Conservation (phyloP, 2,113 vertebrate species). For the Hemichromis elongatus region DNA sequence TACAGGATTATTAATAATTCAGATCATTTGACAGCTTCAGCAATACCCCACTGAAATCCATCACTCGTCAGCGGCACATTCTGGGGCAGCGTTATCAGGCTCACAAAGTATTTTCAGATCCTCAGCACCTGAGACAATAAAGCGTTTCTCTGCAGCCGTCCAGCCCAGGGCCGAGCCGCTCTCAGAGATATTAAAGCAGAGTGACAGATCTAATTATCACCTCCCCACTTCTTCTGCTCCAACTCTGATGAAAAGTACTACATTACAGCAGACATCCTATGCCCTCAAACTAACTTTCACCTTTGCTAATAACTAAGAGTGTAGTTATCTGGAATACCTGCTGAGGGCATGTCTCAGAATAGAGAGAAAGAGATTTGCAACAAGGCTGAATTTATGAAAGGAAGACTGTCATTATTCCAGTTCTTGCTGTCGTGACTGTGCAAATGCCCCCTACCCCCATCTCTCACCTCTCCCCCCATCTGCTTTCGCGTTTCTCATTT, state of each 20-base stretch:
- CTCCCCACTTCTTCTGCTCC: slow-evolving; percentile 34
- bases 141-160: slow-evolving; percentile 46
- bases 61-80: slow-evolving; percentile 59
- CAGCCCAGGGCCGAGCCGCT: slow-evolving; percentile 12
- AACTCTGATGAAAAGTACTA: slow-evolving; percentile 47
- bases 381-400: slow-evolving; percentile 41
- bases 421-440: neutral
- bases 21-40: neutral
- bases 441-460: slow-evolving; percentile 7
- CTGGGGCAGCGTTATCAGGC: neutral
- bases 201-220: slow-evolving; percentile 71
- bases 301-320: slow-evolving; percentile 54
- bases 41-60: neutral
- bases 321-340: slow-evolving; percentile 46
- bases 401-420: slow-evolving; percentile 28
- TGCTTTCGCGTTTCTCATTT: slow-evolving; percentile 20
- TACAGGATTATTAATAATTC: neutral
- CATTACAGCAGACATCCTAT: slow-evolving; percentile 37
- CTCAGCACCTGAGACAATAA: slow-evolving; percentile 47
- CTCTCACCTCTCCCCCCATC: neutral
- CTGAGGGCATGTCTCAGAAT: slow-evolving; percentile 49
- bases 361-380: slow-evolving; percentile 44
- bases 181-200: slow-evolving; percentile 60
- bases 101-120: slow-evolving; percentile 2
- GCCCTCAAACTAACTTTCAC: slow-evolving; percentile 63